Evolutionary conservation across 2,113 vertebrate species (phyloP).

Genomic region (Vimba vimba): DNA sequence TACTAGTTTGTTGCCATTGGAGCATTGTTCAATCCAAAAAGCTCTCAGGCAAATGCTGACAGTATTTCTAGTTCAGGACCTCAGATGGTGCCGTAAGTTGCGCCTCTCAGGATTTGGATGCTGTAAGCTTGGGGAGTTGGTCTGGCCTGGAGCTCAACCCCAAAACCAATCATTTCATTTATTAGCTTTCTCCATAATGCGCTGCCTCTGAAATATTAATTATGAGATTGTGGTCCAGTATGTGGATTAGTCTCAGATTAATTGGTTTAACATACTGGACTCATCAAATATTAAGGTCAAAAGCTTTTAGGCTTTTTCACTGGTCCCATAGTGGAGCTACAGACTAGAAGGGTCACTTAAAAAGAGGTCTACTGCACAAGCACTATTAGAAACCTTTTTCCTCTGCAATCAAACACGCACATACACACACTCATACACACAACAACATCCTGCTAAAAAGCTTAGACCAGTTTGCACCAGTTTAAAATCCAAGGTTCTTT

Average conservation of each 20-base stretch:
- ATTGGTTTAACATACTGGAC: constrained; percentile 70
- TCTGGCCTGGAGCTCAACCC: constrained; percentile 54
- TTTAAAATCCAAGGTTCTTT: background rate
- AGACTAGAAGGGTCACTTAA: constrained; percentile 41
- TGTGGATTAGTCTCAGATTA: constrained; percentile 71
- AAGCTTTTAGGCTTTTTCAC: constrained; percentile 61
- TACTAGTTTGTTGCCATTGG: background rate
- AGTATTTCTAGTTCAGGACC: constrained; percentile 14
- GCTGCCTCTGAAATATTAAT: constrained; percentile 72
- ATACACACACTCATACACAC: constrained; percentile 16
- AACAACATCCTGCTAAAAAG: background rate
- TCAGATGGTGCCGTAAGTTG: constrained; percentile 15
- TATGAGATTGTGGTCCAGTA: constrained; percentile 53
- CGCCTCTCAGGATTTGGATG: constrained; percentile 34
- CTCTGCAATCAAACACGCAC: constrained; percentile 38
- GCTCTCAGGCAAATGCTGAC: constrained; percentile 9
- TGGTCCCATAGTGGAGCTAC: constrained; percentile 38
- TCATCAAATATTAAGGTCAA: constrained; percentile 82
- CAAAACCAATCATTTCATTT: constrained; percentile 62
- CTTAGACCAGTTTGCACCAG: background rate
- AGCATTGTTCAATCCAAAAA: constrained; percentile 13
- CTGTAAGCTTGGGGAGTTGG: constrained; percentile 45
- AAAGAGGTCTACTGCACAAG: constrained; percentile 30
- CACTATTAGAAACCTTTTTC: constrained; percentile 17
- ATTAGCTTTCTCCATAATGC: constrained; percentile 57